Conservation (phyloP, 37 sponge, comb jelly and placozoan genomes). For the Petrosia ficiformis region DNA sequence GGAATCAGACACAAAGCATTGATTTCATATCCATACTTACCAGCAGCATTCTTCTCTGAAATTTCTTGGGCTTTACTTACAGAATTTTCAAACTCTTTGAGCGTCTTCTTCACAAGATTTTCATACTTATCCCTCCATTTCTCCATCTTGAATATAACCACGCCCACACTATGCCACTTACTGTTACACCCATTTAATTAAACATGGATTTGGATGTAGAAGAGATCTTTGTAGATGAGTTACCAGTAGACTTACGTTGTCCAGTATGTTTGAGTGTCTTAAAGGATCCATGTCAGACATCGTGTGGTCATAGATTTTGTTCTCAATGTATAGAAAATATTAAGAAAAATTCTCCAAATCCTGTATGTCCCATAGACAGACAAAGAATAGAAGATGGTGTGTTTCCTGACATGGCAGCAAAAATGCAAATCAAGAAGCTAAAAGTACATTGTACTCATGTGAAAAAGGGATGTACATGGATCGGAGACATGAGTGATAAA, state of each 20-base stretch:
- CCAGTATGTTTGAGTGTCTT: constrained; percentile 48
- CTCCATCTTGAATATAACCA: not conserved
- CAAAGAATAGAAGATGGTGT: constrained; percentile 29
- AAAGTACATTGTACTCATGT: constrained; percentile 46
- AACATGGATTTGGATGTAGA: not conserved
- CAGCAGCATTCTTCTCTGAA: constrained; percentile 37
- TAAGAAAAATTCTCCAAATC: constrained; percentile 21
- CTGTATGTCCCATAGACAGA: constrained; percentile 60
- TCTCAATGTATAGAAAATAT: constrained; percentile 44
- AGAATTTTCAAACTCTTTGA: constrained; percentile 23
- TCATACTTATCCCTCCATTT: constrained; percentile 19
- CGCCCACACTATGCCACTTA: not conserved
- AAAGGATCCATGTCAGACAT: constrained; percentile 51
- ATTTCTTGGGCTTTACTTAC: constrained; percentile 17
- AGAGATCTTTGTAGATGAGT: constrained; percentile 39
- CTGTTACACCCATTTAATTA: not conserved
- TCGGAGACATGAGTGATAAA: constrained; percentile 37
- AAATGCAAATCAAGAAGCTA: constrained; percentile 53
- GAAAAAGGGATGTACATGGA: constrained; percentile 41
- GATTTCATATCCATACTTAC: constrained; percentile 11
- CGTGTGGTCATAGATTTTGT: constrained; percentile 73
- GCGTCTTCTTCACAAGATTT: constrained; percentile 1
- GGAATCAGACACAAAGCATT: too few species aligned
- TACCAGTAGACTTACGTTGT: constrained; percentile 53
- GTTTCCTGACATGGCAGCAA: constrained; percentile 60